These are phyloP conservation scores for Diglossa cyanea DNA, from an alignment of 2,797 vertebrate species.

Conservation along the genomic window DNA sequence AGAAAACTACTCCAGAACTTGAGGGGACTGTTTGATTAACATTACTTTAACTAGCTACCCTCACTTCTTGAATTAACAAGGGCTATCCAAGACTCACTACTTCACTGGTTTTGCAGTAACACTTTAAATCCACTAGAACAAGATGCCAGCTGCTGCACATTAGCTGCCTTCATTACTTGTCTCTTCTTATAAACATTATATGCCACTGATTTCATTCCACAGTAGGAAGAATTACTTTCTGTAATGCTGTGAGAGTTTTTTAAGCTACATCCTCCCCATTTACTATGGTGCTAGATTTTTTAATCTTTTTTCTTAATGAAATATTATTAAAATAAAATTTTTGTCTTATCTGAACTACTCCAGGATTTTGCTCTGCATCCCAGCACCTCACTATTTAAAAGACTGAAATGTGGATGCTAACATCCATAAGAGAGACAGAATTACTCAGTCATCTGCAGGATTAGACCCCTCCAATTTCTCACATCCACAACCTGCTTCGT, in stretches of 20 bases:
- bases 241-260: fast-evolving
- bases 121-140: neutral
- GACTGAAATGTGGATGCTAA: neutral
- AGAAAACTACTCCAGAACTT: neutral
- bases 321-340: neutral
- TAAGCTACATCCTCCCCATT: neutral
- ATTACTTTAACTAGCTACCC: neutral
- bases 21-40: neutral
- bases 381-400: neutral
- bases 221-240: neutral
- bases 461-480: neutral
- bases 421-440: neutral
- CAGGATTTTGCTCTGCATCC: neutral
- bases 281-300: neutral
- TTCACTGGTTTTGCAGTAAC: constrained; percentile 18
- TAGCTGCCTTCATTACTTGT: neutral
- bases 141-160: neutral
- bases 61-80: neutral
- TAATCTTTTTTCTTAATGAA: neutral
- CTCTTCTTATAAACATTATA: neutral
- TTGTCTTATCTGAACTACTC: neutral
- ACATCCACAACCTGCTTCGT: neutral
- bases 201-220: neutral
- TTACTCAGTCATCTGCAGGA: neutral
- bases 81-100: neutral